These are phyloP conservation scores for Antigone vipio DNA, from an alignment of 2,113 vertebrate species.

Conservation along the genomic window DNA sequence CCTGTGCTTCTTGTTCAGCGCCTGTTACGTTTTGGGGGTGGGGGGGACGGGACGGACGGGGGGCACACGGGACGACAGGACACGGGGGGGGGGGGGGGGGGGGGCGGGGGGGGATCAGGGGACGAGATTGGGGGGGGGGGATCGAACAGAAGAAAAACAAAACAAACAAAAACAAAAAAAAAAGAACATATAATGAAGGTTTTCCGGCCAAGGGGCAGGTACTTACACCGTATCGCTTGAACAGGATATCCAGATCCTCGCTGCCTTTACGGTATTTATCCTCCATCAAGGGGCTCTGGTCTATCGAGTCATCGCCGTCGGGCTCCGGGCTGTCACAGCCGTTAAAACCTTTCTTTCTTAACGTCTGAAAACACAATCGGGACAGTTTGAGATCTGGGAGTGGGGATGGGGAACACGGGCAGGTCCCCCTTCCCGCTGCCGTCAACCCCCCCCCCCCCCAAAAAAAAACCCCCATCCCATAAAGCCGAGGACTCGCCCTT, in stretches of 20 bases:
- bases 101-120: not conserved
- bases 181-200: constrained; percentile 64
- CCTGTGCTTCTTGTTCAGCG: constrained; percentile 99
- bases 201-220: constrained; percentile 65
- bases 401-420: not conserved
- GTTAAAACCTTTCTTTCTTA: constrained; percentile 99
- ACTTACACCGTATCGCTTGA: constrained; percentile 98
- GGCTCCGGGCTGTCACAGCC: constrained; percentile 98
- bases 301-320: constrained; percentile 95
- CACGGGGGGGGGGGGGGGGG: not conserved
- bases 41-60: no score
- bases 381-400: constrained; percentile 16
- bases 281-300: constrained; percentile 94
- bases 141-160: constrained; percentile 47
- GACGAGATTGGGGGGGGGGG: not conserved
- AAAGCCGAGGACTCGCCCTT: accelerated
- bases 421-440: not conserved
- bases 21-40: constrained; percentile 68
- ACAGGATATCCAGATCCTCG: constrained; percentile 95
- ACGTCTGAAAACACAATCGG: constrained; percentile 85
- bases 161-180: not conserved
- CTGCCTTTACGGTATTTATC: constrained; percentile 95
- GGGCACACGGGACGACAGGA: no score
- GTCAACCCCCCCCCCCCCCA: no score
- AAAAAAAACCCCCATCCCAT: not conserved